Base-by-base conservation (phyloP, 2,797 vertebrate species). In the Siniperca scherzeri region DNA sequence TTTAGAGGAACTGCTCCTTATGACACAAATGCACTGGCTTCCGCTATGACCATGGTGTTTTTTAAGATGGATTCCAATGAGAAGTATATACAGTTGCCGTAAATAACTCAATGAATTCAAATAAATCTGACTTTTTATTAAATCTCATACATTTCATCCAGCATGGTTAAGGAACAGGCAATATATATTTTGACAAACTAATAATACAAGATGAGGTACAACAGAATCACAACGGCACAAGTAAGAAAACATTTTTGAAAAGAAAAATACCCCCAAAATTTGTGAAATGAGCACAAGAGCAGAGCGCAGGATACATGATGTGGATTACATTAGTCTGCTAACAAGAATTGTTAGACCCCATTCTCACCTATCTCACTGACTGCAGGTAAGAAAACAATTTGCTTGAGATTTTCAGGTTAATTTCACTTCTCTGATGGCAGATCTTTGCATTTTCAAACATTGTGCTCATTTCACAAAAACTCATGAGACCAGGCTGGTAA, bases 71-170 rank as follows among this genome's bases (percentile, higher is more conserved):
- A 27, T 74, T 44, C 27, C 6, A 21, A 21, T 27, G 22, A 62
- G 1, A n/a, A 13, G 22, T 38, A 10, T 59, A 61, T 33, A 33
- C 3, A 40, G 30, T 21, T 33, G 21, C 22, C 53, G 48, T 16
- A 13, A 62, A 53, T 33, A 66, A 75, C 22, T 55, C 33, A 67
- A 5, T 46, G 2, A 66, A 71, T 36, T 70, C 60, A 79, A 87
- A 74, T 83, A 46, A 74, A 64, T 50, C 25, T 8, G 11, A 77
- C 22, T 79, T 91, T 93, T 89, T 92, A 93, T 93, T 94, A 84
- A 90, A 88, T 90, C 74, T 60, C 78, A 85, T 50, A 84, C 83
- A 84, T 74, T 75, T 90, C 85, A 90, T 87, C 88, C 83, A 78
- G 80, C 78, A 82, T 82, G 74, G 74, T 87, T 89, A 84, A 74